Base-by-base conservation (phyloP, 2,888 invertebrate species). In the Cheilosia grossa region DNA sequence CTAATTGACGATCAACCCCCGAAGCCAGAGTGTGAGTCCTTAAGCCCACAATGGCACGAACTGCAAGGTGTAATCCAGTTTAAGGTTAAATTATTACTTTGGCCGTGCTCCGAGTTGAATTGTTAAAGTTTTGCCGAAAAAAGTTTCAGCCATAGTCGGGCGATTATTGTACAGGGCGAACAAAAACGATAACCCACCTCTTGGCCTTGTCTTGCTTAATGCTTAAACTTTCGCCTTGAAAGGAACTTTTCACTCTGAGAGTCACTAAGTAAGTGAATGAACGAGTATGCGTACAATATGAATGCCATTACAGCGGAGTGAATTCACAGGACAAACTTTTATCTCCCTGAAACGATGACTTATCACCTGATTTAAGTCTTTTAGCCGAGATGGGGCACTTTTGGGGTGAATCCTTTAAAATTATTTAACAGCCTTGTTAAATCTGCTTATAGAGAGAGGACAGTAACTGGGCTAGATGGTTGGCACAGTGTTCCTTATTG, bases 131-230 rank as follows among this genome's bases (percentile, higher is more conserved):
- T 75, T 59, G 7, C 17, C 40, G n/a, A 24, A 73, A 72, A 51
- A 24, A 51, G 17, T 53, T 49, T 17, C 15, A 58, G 72, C 70
- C 33, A 27, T 74, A 15, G 72, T 56, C 17, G 42, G 51, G 47
- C 51, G 72, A n/a, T 13, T 19, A 24, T 15, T 49, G 33, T 15
- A 19, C 21, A 19, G 30, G 44, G 13, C 17, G 47, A 67, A 59
- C 30, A 30, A 24, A 66, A 69, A 58, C 59, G 74, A 79, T 79
- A 80, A 69, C 74, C 83, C 64, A 49, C 56, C 74, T 69, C 66
- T 80, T 81, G 75, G 81, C 81, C 81, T 81, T 85, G 85, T 85
- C 81, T 85, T 77, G 59, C 58, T 85, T 81, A 81, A 81, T 85
- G 80, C 54, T 77, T 67, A 85, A 85, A 85, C 81, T 85, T 85